A percentile compares a stretch with the other conserved stretches of the same genome.
phyloP scores from a whole-genome alignment of 2,113 vertebrate species.

The Turdus rufiventris region DNA sequence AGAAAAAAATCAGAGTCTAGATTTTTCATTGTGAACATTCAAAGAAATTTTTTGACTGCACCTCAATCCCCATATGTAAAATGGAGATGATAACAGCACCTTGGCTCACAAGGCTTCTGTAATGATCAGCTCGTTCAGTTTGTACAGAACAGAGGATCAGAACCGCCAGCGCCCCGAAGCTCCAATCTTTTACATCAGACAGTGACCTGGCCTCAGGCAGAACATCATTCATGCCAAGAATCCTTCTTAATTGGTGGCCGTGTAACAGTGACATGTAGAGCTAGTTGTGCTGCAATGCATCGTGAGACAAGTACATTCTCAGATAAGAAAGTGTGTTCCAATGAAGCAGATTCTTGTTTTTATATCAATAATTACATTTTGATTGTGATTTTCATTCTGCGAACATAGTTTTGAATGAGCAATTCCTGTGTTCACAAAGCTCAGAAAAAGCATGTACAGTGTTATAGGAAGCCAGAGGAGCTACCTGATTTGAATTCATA shows the following conservation, averaged over 20 bases:
- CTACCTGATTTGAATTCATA: conserved; percentile 6
- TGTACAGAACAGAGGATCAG: conserved; percentile 53
- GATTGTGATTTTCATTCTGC: conserved; percentile 20
- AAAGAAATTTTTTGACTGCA: conserved; percentile 36
- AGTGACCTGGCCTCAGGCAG: conserved; percentile 61
- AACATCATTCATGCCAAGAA: conserved; percentile 60
- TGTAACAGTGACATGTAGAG: conserved; percentile 22
- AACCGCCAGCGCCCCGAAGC: conserved; percentile 9
- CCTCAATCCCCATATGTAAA: conserved; percentile 62
- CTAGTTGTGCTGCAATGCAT: not conserved
- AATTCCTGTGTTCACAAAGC: conserved; percentile 5
- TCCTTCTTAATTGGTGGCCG: conserved; percentile 51
- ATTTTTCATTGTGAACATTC: conserved; percentile 17
- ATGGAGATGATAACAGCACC: conserved; percentile 13
- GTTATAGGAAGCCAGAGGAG: not conserved
- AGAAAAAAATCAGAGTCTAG: not conserved
- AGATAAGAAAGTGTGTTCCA: conserved; percentile 5
- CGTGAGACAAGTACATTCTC: not conserved
- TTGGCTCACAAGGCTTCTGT: conserved; percentile 38
- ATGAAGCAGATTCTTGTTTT: conserved; percentile 26
- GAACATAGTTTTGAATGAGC: conserved; percentile 3
- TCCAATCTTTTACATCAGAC: conserved; percentile 54
- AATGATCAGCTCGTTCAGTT: conserved; percentile 42
- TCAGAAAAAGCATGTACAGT: not conserved
- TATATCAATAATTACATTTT: conserved; percentile 34